phyloP scores from a whole-genome alignment of 2,797 vertebrate species.

The Coilia nasus region DNA sequence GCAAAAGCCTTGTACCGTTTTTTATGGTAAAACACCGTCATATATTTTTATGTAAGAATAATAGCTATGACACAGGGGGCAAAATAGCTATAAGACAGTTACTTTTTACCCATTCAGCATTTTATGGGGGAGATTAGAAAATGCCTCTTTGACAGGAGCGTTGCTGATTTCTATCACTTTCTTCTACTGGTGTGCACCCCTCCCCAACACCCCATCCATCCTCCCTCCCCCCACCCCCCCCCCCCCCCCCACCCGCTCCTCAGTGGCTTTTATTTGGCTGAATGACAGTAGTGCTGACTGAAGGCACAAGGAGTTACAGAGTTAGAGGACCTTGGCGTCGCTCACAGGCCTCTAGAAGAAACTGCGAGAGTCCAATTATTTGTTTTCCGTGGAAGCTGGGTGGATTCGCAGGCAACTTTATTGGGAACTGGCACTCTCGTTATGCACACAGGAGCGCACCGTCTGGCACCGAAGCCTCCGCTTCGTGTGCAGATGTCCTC shows the following conservation, averaged over 20 bases:
- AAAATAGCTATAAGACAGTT: conserved; percentile 15
- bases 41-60: conserved; percentile 17
- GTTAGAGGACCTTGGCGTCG: background rate
- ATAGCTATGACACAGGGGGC: background rate
- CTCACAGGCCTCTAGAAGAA: background rate
- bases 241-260: conserved; percentile 11
- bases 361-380: conserved; percentile 11
- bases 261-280: conserved; percentile 40
- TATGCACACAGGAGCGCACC: too few relatives aligned
- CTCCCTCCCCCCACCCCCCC: too few relatives aligned
- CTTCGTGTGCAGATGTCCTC: too few relatives aligned
- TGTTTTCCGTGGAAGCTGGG: background rate
- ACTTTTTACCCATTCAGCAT: conserved; percentile 15
- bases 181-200: background rate
- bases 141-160: conserved; percentile 10
- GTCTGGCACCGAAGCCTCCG: too few relatives aligned
- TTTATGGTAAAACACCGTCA: background rate
- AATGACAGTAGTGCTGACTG: conserved; percentile 49
- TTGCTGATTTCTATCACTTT: conserved; percentile 16
- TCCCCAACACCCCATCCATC: too few relatives aligned
- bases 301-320: background rate
- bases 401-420: background rate
- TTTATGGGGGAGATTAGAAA: conserved; percentile 20
- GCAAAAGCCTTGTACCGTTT: background rate
- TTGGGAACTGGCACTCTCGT: background rate